Evolutionary conservation across 2,113 vertebrate genomes (phyloP).

Genomic region (Amazona guildingii): DNA sequence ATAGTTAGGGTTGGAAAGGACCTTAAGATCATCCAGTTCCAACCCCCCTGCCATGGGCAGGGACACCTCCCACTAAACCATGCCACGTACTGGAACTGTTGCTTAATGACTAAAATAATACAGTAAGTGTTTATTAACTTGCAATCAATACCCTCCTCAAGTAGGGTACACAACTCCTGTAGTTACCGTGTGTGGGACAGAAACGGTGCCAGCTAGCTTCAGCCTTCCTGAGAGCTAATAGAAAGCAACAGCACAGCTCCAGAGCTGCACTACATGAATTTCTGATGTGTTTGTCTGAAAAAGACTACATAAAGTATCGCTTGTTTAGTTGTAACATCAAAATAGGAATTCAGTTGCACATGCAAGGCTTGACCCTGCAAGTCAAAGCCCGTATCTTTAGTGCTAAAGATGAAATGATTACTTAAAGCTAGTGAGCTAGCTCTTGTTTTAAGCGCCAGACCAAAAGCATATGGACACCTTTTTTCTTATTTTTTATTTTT

Average conservation of each 20-base stretch:
- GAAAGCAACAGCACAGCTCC: neutral
- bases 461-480: neutral
- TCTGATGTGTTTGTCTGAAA: neutral
- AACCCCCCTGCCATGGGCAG: no score
- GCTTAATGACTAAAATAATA: neutral
- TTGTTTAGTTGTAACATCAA: neutral
- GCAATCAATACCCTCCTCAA: neutral
- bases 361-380: neutral
- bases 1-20: no score
- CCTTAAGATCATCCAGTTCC: no score
- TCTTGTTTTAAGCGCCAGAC: neutral
- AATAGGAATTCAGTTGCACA: neutral
- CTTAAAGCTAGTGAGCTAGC: no score
- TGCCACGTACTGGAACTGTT: neutral
- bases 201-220: neutral
- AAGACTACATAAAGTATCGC: neutral
- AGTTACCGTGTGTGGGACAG: neutral
- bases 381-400: neutral
- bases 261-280: no score
- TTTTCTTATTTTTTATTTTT: neutral
- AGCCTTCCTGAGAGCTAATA: neutral
- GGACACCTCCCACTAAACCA: no score
- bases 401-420: neutral
- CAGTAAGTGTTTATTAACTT: neutral
- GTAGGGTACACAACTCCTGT: accelerated